phyloP scores from a whole-genome alignment of 2,113 vertebrate genomes.

The Pseudopodoces humilis region DNA sequence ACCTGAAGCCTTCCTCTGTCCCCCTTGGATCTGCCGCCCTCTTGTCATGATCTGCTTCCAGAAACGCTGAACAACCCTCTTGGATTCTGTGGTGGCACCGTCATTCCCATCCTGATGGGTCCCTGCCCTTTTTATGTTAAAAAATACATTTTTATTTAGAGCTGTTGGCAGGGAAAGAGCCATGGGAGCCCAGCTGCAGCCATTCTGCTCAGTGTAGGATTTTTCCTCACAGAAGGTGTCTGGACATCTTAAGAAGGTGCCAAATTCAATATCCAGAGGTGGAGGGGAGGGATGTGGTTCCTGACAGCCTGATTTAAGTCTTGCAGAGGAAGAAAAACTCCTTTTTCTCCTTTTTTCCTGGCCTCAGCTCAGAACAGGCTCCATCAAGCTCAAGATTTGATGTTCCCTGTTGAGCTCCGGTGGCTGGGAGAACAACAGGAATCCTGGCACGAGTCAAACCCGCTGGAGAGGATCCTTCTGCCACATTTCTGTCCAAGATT shows the following conservation, averaged over 20 bases:
- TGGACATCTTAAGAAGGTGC: background rate
- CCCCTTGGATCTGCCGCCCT: background rate
- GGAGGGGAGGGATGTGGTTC: background rate
- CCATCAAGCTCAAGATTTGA: background rate
- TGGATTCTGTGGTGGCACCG: background rate
- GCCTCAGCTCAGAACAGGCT: background rate
- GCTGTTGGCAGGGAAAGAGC: background rate
- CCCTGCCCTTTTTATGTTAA: background rate
- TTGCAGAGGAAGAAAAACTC: background rate
- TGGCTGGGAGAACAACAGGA: background rate
- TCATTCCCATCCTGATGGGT: background rate
- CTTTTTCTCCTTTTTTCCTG: background rate
- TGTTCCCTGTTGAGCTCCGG: background rate
- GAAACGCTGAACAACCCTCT: accelerated
- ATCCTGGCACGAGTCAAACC: background rate
- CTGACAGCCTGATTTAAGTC: background rate
- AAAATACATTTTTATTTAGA: background rate
- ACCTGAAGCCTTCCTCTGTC: background rate
- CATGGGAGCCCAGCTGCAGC: background rate
- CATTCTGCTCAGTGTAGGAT: background rate
- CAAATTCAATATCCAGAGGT: background rate
- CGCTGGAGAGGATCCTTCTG: background rate
- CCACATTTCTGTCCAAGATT: background rate
- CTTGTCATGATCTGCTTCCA: background rate
- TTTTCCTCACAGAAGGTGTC: background rate